Conservation (phyloP, 2,113 vertebrate genomes). For the Sterrhoptilus dennistouni region DNA sequence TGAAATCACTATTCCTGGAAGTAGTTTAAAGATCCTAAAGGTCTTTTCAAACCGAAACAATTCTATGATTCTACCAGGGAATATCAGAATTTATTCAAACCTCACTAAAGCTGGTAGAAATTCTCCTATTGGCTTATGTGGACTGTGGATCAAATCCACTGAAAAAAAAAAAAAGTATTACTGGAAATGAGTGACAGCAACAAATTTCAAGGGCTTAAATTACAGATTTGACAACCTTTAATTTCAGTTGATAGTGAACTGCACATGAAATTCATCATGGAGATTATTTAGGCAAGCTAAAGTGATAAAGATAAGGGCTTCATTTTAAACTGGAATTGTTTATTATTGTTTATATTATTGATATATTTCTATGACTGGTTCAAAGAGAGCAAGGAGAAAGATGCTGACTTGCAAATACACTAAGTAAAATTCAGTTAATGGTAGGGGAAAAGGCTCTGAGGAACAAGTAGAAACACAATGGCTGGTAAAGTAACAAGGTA, state of each 20-base stretch:
- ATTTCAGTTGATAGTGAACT: conserved; percentile 7
- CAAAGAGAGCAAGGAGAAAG: neutral
- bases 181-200: neutral
- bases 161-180: neutral
- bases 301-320: conserved; percentile 23
- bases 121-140: neutral
- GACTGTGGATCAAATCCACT: neutral
- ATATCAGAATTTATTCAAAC: neutral
- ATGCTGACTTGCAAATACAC: neutral
- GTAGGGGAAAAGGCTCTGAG: neutral
- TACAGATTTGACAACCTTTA: conserved; percentile 39
- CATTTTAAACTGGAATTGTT: conserved; percentile 71
- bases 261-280: conserved; percentile 24
- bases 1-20: neutral
- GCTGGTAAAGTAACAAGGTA: neutral
- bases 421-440: neutral
- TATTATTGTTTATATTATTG: conserved; percentile 46
- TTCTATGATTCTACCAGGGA: neutral
- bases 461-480: neutral
- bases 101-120: neutral
- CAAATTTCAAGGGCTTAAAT: conserved; percentile 29
- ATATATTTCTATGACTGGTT: neutral
- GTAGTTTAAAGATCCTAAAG: neutral
- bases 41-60: rapidly evolving
- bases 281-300: conserved; percentile 45